A percentile compares a stretch with the other conserved stretches of the same genome.
Conservation (phyloP, 2,888 invertebrate genomes). For the Drosophila mayaguana region DNA sequence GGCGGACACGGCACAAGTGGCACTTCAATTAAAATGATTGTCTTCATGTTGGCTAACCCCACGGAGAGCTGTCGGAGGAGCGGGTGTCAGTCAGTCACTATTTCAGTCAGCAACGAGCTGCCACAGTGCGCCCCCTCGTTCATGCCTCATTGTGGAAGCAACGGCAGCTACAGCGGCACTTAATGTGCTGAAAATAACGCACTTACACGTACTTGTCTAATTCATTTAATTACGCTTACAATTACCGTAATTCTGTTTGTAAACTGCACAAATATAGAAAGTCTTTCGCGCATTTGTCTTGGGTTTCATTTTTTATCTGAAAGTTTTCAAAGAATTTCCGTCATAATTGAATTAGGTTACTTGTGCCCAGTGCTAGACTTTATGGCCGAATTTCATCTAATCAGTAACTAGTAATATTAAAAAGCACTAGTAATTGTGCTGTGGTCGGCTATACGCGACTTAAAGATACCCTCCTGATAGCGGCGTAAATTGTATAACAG, state of each 20-base stretch:
- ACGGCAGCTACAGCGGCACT: slow-evolving; percentile 57
- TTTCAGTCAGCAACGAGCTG: slow-evolving; percentile 36
- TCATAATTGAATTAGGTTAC: slow-evolving; percentile 8
- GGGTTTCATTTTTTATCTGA: slow-evolving; percentile 15
- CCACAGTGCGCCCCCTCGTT: slow-evolving; percentile 29
- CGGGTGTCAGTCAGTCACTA: slow-evolving; percentile 15
- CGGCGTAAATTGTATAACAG: not conserved
- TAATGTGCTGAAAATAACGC: slow-evolving; percentile 75
- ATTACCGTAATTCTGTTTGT: slow-evolving; percentile 41
- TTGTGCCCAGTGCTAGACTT: not conserved
- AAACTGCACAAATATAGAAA: slow-evolving; percentile 8
- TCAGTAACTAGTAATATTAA: slow-evolving; percentile 6
- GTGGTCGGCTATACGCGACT: not conserved
- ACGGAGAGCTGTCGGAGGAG: slow-evolving; percentile 1
- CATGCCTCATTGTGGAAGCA: slow-evolving; percentile 33
- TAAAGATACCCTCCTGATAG: not conserved
- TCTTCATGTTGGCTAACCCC: slow-evolving; percentile 63
- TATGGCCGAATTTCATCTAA: slow-evolving; percentile 24
- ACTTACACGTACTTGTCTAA: slow-evolving; percentile 76
- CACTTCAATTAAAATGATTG: slow-evolving; percentile 80
- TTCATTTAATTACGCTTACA: slow-evolving; percentile 77
- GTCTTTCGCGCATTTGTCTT: not conserved
- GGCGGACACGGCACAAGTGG: slow-evolving; percentile 60
- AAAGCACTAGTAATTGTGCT: not conserved
- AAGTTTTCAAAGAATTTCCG: slow-evolving; percentile 7